These are phyloP conservation scores for Darevskia mixta DNA, from an alignment of 2,797 vertebrate species.

Conservation along the genomic window DNA sequence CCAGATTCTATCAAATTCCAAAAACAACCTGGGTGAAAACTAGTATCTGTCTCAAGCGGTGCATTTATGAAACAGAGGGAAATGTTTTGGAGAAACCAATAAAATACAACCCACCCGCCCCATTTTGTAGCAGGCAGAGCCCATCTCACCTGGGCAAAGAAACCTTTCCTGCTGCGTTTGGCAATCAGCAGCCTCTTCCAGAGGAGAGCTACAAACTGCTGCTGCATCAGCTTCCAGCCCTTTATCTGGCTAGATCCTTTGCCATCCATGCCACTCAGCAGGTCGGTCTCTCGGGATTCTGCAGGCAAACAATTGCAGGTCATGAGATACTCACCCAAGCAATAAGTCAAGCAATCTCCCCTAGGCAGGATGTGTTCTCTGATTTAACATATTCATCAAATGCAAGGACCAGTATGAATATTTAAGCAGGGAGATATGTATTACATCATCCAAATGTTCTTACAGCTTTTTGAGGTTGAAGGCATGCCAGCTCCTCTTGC, in stretches of 20 bases:
- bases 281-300: conserved; percentile 97
- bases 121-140: background rate
- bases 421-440: background rate
- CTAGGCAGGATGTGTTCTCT: background rate
- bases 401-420: background rate
- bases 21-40: background rate
- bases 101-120: background rate
- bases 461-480: background rate
- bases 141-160: conserved; percentile 93
- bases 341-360: background rate
- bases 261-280: conserved; percentile 92
- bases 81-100: background rate
- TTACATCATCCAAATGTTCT: background rate
- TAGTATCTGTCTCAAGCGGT: background rate
- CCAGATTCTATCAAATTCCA: background rate
- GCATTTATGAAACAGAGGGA: background rate
- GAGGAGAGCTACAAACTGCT: conserved; percentile 94
- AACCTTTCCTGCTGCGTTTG: conserved; percentile 93
- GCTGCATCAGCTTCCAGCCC: conserved; percentile 94
- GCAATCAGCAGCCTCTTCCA: conserved; percentile 98
- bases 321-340: background rate
- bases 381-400: background rate
- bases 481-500: background rate
- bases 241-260: conserved; percentile 97
- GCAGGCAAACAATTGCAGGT: conserved; percentile 57